Evolutionary conservation across 2,888 invertebrate species (phyloP).

Genomic region (Pheosia gnoma): DNA sequence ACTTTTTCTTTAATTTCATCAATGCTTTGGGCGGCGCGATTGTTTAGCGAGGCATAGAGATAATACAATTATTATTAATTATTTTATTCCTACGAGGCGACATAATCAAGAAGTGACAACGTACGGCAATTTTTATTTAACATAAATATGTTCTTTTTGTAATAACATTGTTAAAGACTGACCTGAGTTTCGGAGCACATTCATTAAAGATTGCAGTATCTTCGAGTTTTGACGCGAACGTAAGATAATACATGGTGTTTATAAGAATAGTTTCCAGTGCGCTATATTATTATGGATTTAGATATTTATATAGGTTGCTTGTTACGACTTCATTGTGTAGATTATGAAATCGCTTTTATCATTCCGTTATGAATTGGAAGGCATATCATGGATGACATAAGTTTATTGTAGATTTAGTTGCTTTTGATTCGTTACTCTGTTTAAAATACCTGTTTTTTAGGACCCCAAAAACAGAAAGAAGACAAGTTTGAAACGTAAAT

Average conservation of each 20-base stretch:
- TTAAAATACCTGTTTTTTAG: conserved; percentile 36
- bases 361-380: conserved; percentile 69
- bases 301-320: conserved; percentile 55
- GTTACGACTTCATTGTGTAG: conserved; percentile 51
- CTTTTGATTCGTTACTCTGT: conserved; percentile 58
- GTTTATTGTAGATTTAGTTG: conserved; percentile 62
- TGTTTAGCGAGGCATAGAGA: conserved; percentile 13
- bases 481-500: neutral
- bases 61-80: conserved; percentile 7
- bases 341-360: conserved; percentile 61
- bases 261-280: conserved; percentile 37
- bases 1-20: neutral
- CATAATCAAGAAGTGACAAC: neutral
- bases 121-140: conserved; percentile 29
- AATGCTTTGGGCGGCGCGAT: conserved; percentile 8
- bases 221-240: conserved; percentile 30
- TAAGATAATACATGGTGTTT: conserved; percentile 48
- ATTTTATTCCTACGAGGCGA: conserved; percentile 29
- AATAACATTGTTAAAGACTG: conserved; percentile 55
- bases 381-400: conserved; percentile 71
- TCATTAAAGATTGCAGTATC: conserved; percentile 30
- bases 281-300: conserved; percentile 42
- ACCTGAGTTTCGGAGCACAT: conserved; percentile 45
- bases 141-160: conserved; percentile 39
- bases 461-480: neutral